Evolutionary conservation across 2,888 invertebrate species (phyloP).

Genomic region (Chrysolina haemoptera): DNA sequence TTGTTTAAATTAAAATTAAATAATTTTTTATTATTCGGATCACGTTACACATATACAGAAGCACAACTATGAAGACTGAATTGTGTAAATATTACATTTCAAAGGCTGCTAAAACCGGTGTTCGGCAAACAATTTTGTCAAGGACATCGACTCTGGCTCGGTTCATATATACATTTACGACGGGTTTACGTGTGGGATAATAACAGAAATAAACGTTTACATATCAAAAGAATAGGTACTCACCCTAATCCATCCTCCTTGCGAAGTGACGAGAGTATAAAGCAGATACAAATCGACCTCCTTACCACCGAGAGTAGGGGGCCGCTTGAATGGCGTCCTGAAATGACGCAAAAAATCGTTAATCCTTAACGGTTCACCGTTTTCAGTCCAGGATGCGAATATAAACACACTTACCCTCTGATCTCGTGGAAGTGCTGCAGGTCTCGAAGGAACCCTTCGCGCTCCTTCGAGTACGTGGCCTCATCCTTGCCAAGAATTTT

Average conservation of each 20-base stretch:
- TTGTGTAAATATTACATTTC: constrained; percentile 18
- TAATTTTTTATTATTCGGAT: neutral
- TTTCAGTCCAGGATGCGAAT: neutral
- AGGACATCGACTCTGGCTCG: constrained; percentile 40
- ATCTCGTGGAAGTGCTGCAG: constrained; percentile 92
- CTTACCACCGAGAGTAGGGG: constrained; percentile 86
- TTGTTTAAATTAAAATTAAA: neutral
- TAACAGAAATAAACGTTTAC: neutral
- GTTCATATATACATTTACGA: constrained; percentile 2
- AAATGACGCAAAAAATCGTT: constrained; percentile 57
- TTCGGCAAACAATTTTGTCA: constrained; percentile 37
- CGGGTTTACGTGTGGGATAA: neutral
- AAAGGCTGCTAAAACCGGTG: constrained; percentile 29
- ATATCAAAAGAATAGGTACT: constrained; percentile 51
- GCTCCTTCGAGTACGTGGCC: constrained; percentile 83
- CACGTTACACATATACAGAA: constrained; percentile 13
- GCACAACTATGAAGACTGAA: constrained; percentile 7
- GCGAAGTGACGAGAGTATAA: constrained; percentile 91
- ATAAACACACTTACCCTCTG: constrained; percentile 82
- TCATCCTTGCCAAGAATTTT: constrained; percentile 79
- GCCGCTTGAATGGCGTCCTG: constrained; percentile 78
- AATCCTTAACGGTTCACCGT: constrained; percentile 25
- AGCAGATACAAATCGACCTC: constrained; percentile 93
- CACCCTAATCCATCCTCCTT: constrained; percentile 97
- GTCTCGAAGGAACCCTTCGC: constrained; percentile 86